A percentile compares a stretch with the other conserved stretches of the same genome.
These are phyloP conservation scores for Gymnopithys bicolor DNA, from an alignment of 2,797 vertebrate genomes.

Conservation along the genomic window DNA sequence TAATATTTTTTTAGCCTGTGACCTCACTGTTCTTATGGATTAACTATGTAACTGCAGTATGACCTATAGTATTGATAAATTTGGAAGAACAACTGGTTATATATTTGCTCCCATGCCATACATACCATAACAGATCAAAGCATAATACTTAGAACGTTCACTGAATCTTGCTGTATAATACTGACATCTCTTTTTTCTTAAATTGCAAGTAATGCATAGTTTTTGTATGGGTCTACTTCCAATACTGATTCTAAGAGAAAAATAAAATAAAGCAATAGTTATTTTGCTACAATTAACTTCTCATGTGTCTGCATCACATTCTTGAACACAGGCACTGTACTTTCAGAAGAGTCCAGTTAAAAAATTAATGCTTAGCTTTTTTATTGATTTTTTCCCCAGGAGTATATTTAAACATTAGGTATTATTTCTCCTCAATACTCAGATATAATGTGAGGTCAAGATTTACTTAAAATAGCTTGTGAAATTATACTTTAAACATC, in stretches of 20 bases:
- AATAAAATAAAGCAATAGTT: constrained; percentile 62
- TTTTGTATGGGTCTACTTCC: constrained; percentile 73
- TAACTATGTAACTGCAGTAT: not conserved
- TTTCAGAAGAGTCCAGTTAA: not conserved
- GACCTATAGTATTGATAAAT: not conserved
- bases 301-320: not conserved
- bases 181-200: constrained; percentile 83
- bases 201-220: constrained; percentile 82
- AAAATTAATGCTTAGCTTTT: not conserved
- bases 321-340: not conserved
- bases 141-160: constrained; percentile 78
- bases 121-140: constrained; percentile 82
- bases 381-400: not conserved
- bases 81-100: not conserved
- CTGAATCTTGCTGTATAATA: constrained; percentile 83
- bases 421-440: not conserved
- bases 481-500: not conserved
- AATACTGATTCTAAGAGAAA: constrained; percentile 79
- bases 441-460: not conserved
- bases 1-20: not conserved
- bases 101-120: not conserved
- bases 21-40: not conserved
- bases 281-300: not conserved
- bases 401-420: not conserved
- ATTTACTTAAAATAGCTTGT: not conserved